Base-by-base conservation (phyloP, 53 echinoderm and acorn worm genomes). In the Echinometra lucunter region DNA sequence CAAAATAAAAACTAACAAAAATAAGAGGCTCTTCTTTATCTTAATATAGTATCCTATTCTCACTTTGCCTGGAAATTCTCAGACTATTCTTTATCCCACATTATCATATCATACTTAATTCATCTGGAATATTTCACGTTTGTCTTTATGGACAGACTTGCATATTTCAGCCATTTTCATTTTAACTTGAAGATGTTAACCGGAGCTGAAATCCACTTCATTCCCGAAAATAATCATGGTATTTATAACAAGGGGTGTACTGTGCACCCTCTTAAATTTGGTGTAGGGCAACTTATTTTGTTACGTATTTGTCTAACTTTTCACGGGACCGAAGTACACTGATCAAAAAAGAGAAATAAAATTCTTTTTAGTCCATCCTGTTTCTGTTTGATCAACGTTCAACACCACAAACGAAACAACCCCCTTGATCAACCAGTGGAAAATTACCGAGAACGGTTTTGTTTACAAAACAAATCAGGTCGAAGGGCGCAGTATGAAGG, bases 271-370 rank as follows among this genome's bases (percentile, higher is more conserved):
- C 32, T 70, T 35, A 35, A 15, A 32, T 32, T 72, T 35, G 34
- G 12, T 72, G 6, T 72, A 30, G 35, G n/a, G 32, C 35, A 72
- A 72, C 35, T 72, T 78, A 38, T 11, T 5, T 40, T 18, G 4
- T 12, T 34, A 9, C 11, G 40, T 18, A 75, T 37, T 75, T 75
- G 75, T 3, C 34, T 38, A 37, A 38, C 38, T 38, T 75, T 75
- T 78, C 12, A 78, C 27, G 49, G 30, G 85, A 85, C 49, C 85
- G 49, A 85, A 85, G 85, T 85, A n/a, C 85, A 44, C 42, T 85
- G n/a, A 85, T 49, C 28, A 85, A 47, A 85, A 45, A 49, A n/a
- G 19, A 85, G 45, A 49, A 28, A 85, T 25, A 2, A 47, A 85
- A 47, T 85, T 47, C 49, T 47, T 25, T 42, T 18, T 40, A 19